Conservation (phyloP, 2,797 vertebrate species). For the Girardinus metallicus region DNA sequence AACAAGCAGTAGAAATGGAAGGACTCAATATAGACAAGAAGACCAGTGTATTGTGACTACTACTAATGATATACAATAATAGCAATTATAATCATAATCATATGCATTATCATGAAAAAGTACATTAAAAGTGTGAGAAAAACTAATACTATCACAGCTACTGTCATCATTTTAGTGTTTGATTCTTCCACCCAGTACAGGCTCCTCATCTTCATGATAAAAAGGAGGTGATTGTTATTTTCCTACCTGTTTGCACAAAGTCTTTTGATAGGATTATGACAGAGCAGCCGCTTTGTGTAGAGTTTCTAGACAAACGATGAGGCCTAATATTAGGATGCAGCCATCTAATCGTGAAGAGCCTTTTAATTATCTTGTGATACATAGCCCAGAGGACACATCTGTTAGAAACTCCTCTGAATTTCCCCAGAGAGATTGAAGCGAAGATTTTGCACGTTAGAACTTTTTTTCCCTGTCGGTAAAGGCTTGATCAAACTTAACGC, state of each 20-base stretch:
- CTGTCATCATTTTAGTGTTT: conserved; percentile 16
- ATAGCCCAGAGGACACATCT: conserved; percentile 72
- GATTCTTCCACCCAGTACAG: conserved; percentile 28
- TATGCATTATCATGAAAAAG: background rate
- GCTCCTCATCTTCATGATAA: conserved; percentile 27
- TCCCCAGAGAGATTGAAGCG: conserved; percentile 59
- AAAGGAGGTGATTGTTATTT: conserved; percentile 35
- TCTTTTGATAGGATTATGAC: conserved; percentile 46
- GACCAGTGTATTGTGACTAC: background rate
- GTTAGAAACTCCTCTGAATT: conserved; percentile 69
- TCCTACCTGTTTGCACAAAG: conserved; percentile 37
- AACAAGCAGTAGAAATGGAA: background rate
- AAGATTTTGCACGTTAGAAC: conserved; percentile 57
- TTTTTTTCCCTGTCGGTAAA: conserved; percentile 41
- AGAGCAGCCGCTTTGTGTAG: conserved; percentile 49
- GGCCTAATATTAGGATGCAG: conserved; percentile 55
- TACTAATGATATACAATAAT: background rate
- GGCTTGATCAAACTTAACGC: conserved; percentile 61
- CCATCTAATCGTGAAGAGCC: conserved; percentile 66
- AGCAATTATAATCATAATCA: background rate
- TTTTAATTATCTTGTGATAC: conserved; percentile 78
- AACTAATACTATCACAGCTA: background rate
- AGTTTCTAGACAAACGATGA: conserved; percentile 50
- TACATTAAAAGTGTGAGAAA: background rate
- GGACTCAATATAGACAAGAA: background rate